Conservation (phyloP, 2,888 invertebrate genomes). For the Malthinus seriepunctatus region DNA sequence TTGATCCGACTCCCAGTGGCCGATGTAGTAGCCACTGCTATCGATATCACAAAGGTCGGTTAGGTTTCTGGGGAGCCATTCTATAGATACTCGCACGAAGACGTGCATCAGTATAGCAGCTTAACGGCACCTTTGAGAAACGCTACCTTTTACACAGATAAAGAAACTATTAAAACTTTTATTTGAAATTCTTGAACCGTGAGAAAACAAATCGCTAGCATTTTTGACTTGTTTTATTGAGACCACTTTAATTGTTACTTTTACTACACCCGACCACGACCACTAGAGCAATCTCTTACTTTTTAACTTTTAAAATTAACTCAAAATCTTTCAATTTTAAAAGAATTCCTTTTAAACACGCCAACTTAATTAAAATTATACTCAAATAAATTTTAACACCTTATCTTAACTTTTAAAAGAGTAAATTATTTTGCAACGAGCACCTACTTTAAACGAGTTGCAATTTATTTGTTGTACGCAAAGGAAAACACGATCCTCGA, state of each 20-base stretch:
- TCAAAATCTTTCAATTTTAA: too few species aligned
- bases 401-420: too few species aligned
- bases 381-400: too few species aligned
- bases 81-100: constrained; percentile 48
- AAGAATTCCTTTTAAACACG: too few species aligned
- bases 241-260: constrained; percentile 3
- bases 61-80: constrained; percentile 51
- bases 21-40: constrained; percentile 20
- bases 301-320: too few species aligned
- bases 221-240: constrained; percentile 20
- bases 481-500: too few species aligned
- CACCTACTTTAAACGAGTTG: too few species aligned
- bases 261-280: not conserved
- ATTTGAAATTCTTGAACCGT: constrained; percentile 33
- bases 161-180: constrained; percentile 53
- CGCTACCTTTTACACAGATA: constrained; percentile 44
- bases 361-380: too few species aligned
- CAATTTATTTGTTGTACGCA: too few species aligned
- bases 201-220: constrained; percentile 20
- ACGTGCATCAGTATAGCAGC: constrained; percentile 49
- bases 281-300: too few species aligned
- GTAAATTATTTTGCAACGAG: too few species aligned
- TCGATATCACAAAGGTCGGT: constrained; percentile 33
- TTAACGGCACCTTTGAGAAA: constrained; percentile 49
- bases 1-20: constrained; percentile 31